Evolutionary conservation across 30 jellyfish, hydroid and myxozoan species (phyloP).

Genomic region (Calvadosia cruxmelitensis): DNA sequence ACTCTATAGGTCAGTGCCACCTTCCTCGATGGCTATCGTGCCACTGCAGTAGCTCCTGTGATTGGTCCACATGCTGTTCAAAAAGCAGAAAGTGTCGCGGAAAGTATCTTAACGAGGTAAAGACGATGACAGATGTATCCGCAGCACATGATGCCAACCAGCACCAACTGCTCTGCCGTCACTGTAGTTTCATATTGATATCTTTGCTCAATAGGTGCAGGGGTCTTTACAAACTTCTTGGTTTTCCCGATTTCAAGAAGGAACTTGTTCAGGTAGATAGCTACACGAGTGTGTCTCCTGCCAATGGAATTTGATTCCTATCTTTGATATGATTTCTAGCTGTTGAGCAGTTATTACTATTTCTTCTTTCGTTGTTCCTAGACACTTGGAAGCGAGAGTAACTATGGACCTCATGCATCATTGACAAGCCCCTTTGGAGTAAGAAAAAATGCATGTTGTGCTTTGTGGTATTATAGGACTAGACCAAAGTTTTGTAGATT

Average conservation of each 20-base stretch:
- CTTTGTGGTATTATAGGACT: no score
- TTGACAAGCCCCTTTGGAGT: conserved; percentile 4
- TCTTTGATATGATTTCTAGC: no score
- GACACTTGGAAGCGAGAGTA: conserved; percentile 36
- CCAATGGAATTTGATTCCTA: no score
- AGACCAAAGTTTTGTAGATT: no score
- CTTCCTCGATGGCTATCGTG: conserved; percentile 70
- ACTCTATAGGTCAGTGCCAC: conserved; percentile 63
- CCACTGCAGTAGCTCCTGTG: conserved; percentile 80
- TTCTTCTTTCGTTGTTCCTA: background rate
- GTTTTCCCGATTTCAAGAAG: conserved; percentile 11
- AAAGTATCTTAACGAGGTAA: conserved; percentile 54
- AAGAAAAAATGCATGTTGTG: no score
- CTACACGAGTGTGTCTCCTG: background rate
- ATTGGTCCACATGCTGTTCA: conserved; percentile 83
- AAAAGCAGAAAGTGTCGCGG: conserved; percentile 74
- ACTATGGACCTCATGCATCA: conserved; percentile 35
- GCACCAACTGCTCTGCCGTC: background rate
- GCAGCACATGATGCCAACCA: background rate
- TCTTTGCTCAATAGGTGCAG: conserved; percentile 2
- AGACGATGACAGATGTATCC: background rate
- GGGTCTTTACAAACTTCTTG: conserved; percentile 1
- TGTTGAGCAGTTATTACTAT: background rate
- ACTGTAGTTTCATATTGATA: background rate
- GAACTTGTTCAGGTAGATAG: conserved; percentile 13